Conservation (phyloP, 1,140 invertebrate genomes). For the Leptinotarsa defecta region DNA sequence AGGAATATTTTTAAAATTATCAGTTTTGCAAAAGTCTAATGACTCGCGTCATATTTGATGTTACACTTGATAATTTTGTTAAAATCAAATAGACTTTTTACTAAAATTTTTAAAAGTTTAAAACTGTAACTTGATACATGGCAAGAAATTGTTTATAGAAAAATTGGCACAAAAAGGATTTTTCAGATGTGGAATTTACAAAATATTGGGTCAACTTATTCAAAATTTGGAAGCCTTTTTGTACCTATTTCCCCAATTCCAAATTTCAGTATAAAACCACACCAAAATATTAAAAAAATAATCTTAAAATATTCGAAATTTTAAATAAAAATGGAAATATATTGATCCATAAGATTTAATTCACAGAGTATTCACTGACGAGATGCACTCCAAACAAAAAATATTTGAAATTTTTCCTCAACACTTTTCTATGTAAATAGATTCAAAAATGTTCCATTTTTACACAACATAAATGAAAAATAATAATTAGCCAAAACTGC, state of each 20-base stretch:
- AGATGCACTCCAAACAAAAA: no score
- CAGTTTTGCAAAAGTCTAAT: neutral
- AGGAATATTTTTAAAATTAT: neutral
- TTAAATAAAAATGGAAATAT: no score
- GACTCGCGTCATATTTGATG: constrained; percentile 13
- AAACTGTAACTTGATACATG: constrained; percentile 28
- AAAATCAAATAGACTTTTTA: neutral
- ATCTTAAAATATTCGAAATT: neutral
- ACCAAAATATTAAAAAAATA: neutral
- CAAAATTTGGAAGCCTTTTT: neutral
- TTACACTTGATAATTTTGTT: neutral
- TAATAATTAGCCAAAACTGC: no score
- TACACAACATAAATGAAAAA: no score
- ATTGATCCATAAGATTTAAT: no score
- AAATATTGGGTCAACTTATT: neutral
- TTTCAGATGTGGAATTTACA: no score
- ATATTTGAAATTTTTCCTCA: no score
- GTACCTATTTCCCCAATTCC: neutral
- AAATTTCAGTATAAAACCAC: constrained; percentile 4
- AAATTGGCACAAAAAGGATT: no score
- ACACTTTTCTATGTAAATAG: no score
- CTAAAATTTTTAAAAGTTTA: constrained; percentile 28
- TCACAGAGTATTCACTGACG: no score
- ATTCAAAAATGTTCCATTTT: no score
- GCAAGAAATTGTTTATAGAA: constrained; percentile 4